Percentiles rank a stretch among this genome's conserved stretches.
Evolutionary conservation across 2,797 vertebrate species (phyloP).

Genomic region (Acipenser transmontanus): DNA sequence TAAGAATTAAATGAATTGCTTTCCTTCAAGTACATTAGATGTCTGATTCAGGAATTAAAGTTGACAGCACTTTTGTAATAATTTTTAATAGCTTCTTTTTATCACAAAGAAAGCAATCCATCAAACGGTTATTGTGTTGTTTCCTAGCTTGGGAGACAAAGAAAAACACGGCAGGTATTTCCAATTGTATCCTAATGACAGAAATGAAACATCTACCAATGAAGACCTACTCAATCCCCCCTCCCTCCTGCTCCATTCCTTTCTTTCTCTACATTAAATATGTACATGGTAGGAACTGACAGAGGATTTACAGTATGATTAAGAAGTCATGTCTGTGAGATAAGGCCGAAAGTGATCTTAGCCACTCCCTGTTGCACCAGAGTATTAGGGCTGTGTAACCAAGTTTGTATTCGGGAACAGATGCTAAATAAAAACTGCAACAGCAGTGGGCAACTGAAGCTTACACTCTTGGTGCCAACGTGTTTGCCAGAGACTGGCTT

Average conservation of each 20-base stretch:
- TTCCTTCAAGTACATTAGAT: conserved; percentile 2
- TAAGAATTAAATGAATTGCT: background rate
- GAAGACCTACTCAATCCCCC: conserved; percentile 31
- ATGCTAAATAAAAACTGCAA: conserved; percentile 20
- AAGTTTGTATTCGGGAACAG: no score
- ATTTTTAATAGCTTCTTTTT: conserved; percentile 9
- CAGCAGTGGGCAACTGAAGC: conserved; percentile 10
- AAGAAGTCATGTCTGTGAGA: background rate
- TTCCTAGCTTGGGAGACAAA: conserved; percentile 15
- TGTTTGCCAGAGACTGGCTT: background rate
- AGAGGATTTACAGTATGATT: conserved; percentile 25
- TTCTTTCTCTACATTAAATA: conserved; percentile 40
- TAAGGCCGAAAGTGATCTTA: no score
- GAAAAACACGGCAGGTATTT: conserved; percentile 33
- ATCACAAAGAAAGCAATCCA: conserved; percentile 33
- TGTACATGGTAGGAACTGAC: conserved; percentile 26
- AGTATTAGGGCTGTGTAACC: no score
- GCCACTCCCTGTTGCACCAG: no score
- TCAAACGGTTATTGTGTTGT: conserved; percentile 24
- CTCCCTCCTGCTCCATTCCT: conserved; percentile 9
- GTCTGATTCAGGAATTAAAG: conserved; percentile 9
- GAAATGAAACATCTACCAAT: conserved; percentile 46
- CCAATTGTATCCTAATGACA: conserved; percentile 40
- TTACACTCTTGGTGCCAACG: background rate
- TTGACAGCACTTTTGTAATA: background rate